Percentiles rank a stretch among this genome's conserved stretches.
Evolutionary conservation across 2,113 vertebrate genomes (phyloP).

Genomic region (Numida meleagris): DNA sequence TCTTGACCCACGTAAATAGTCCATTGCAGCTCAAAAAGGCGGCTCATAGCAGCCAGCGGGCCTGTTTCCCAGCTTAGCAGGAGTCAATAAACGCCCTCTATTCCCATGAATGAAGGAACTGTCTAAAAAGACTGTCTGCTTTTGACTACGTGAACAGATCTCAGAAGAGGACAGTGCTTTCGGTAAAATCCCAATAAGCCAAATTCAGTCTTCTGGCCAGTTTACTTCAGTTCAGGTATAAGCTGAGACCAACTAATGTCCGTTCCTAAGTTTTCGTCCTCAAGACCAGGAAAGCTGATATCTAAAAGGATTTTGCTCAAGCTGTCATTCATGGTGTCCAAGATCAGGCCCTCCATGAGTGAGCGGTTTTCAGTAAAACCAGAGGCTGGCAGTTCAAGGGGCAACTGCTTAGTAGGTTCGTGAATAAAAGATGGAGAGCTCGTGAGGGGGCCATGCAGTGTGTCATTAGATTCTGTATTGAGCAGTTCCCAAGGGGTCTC

Average conservation of each 20-base stretch:
- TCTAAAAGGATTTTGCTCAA: conserved; percentile 95
- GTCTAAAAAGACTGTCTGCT: neutral
- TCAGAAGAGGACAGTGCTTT: conserved; percentile 1
- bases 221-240: conserved; percentile 84
- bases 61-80: conserved; percentile 28
- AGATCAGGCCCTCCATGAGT: conserved; percentile 88
- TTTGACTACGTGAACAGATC: neutral
- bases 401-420: conserved; percentile 61
- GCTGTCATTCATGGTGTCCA: conserved; percentile 94
- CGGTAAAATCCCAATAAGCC: neutral
- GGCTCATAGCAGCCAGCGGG: conserved; percentile 26
- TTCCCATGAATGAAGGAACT: neutral
- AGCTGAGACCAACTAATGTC: conserved; percentile 89
- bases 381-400: conserved; percentile 73
- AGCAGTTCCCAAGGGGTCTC: conserved; percentile 85
- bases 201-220: neutral
- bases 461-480: conserved; percentile 57
- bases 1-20: neutral
- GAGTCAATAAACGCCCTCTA: neutral
- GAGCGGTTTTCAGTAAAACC: conserved; percentile 79
- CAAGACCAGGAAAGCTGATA: conserved; percentile 89
- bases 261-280: conserved; percentile 84
- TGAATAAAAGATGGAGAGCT: conserved; percentile 54
- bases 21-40: neutral
- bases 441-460: conserved; percentile 11